These are phyloP conservation scores for Sisor rabdophorus DNA, from an alignment of 2,113 vertebrate species.

Conservation along the genomic window DNA sequence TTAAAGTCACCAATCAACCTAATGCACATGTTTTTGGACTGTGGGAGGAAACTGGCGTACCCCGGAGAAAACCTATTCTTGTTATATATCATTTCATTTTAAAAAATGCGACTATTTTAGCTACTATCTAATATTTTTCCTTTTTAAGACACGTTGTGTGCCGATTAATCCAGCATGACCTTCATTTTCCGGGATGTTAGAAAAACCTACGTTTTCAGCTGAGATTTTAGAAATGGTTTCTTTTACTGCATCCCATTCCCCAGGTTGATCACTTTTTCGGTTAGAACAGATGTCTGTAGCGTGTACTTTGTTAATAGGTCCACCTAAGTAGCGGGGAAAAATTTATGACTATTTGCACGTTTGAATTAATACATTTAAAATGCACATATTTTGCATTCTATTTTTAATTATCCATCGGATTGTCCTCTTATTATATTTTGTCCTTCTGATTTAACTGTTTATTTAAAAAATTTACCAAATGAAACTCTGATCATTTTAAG, in stretches of 20 bases:
- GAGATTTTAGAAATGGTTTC: constrained; percentile 73
- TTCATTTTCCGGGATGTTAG: constrained; percentile 68
- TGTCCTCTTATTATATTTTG: no score
- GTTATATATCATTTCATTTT: constrained; percentile 73
- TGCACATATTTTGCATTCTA: no score
- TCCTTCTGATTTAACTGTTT: no score
- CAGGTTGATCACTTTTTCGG: constrained; percentile 64
- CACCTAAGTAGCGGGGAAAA: constrained; percentile 75
- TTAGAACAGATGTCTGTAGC: constrained; percentile 60
- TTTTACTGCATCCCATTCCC: constrained; percentile 72
- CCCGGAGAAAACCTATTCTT: no score
- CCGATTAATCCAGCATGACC: constrained; percentile 68
- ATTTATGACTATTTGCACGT: constrained; percentile 29
- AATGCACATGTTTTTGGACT: no score
- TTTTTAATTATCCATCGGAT: no score
- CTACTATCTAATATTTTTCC: constrained; percentile 75
- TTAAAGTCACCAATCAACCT: no score
- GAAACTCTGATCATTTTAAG: no score
- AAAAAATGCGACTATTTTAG: constrained; percentile 72
- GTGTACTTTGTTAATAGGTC: constrained; percentile 68
- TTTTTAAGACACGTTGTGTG: constrained; percentile 73
- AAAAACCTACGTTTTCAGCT: constrained; percentile 80
- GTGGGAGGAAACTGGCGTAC: no score
- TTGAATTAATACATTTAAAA: no score
- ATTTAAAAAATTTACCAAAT: no score